Evolutionary conservation across 2,888 invertebrate species (phyloP).

Genomic region (Pocota personata): DNA sequence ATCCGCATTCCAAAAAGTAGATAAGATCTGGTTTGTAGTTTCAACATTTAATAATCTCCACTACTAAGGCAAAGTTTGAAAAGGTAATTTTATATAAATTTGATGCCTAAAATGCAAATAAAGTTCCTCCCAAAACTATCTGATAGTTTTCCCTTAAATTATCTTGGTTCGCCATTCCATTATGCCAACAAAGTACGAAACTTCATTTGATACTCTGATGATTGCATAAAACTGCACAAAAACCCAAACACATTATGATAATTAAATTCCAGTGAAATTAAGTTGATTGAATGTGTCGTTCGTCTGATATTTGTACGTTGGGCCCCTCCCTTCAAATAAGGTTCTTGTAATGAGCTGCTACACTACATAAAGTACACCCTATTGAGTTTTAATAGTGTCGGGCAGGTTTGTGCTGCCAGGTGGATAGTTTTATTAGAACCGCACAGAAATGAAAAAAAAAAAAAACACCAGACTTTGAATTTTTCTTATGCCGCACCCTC

Average conservation of each 20-base stretch:
- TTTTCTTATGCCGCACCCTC: background rate
- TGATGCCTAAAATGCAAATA: constrained; percentile 1
- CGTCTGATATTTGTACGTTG: constrained; percentile 41
- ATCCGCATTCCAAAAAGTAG: background rate
- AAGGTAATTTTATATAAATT: background rate
- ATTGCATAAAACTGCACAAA: constrained; percentile 26
- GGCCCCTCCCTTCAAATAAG: constrained; percentile 4
- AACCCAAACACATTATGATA: constrained; percentile 61
- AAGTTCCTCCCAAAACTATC: background rate
- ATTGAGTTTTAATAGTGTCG: constrained; percentile 46
- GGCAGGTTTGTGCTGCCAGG: constrained; percentile 10
- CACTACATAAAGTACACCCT: constrained; percentile 52
- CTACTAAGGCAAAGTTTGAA: background rate
- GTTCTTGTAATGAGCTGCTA: background rate
- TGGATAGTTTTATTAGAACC: constrained; percentile 39
- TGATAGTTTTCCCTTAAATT: too few species aligned
- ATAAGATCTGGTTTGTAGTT: background rate
- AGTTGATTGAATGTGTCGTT: constrained; percentile 64
- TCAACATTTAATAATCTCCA: background rate
- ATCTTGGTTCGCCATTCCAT: background rate
- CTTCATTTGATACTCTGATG: constrained; percentile 4
- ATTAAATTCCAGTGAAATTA: constrained; percentile 49
- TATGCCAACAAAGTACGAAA: constrained; percentile 32
- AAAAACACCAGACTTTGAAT: constrained; percentile 16
- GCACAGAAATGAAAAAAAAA: background rate